phyloP scores from a whole-genome alignment of 1,140 invertebrate genomes.

The Delia radicum region DNA sequence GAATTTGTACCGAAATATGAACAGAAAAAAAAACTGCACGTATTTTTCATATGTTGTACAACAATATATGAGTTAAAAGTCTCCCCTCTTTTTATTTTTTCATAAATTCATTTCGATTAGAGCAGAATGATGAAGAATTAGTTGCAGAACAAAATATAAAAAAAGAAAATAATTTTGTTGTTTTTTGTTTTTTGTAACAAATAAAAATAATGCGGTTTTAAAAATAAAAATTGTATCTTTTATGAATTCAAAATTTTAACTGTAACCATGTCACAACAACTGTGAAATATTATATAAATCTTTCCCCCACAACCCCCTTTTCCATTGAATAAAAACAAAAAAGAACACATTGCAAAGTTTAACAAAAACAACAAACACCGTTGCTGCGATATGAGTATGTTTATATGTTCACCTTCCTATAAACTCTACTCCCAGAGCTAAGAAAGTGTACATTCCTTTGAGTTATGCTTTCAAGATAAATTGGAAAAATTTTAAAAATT shows the following conservation, averaged over 20 bases:
- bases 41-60: not conserved
- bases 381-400: not conserved
- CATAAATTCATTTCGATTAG: not conserved
- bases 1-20: not conserved
- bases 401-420: not conserved
- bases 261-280: conserved; percentile 3
- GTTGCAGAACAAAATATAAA: not conserved
- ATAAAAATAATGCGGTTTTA: not conserved
- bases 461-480: too few relatives aligned
- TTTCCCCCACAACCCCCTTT: not conserved
- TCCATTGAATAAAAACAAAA: not conserved
- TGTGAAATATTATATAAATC: not conserved
- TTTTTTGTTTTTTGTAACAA: not conserved
- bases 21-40: conserved; percentile 10
- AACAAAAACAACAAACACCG: not conserved
- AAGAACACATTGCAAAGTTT: conserved; percentile 1
- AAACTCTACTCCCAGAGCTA: not conserved
- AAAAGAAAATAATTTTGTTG: not conserved
- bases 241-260: not conserved
- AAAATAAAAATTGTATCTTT: not conserved
- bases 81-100: not conserved
- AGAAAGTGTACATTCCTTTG: too few relatives aligned
- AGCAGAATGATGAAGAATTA: not conserved
- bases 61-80: not conserved
- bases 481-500: too few relatives aligned